Percentiles rank a stretch among this genome's conserved stretches.
Conservation (phyloP, 2,888 invertebrate genomes). For the Leptogaster cylindrica region DNA sequence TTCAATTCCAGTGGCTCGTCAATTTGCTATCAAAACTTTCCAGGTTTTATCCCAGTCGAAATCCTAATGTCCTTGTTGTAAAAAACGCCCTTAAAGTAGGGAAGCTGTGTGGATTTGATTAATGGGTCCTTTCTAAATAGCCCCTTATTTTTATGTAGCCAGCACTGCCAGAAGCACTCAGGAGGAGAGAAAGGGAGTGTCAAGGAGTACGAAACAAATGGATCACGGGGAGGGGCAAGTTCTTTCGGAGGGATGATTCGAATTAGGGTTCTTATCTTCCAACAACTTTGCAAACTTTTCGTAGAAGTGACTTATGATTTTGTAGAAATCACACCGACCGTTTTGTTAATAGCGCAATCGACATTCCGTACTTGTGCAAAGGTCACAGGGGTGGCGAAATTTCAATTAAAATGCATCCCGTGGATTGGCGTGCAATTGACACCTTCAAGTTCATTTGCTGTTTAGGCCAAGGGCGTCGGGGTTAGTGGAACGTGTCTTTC, state of each 20-base stretch:
- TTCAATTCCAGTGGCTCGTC: slow-evolving; percentile 30
- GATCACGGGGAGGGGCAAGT: slow-evolving; percentile 5
- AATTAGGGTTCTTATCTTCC: too few relatives aligned
- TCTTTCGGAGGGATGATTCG: too few relatives aligned
- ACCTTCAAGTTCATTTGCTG: slow-evolving; percentile 30
- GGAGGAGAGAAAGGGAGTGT: neutral
- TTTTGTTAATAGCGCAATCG: neutral
- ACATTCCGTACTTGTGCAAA: slow-evolving; percentile 10
- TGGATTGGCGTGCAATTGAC: slow-evolving; percentile 10
- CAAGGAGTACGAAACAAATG: slow-evolving; percentile 10
- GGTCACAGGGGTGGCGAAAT: slow-evolving; percentile 3
- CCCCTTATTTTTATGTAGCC: slow-evolving; percentile 11
- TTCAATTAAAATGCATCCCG: slow-evolving; percentile 17
- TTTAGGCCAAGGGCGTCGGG: slow-evolving; percentile 26
- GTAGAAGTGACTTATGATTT: neutral
- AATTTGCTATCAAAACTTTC: slow-evolving; percentile 16
- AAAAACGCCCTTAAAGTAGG: slow-evolving; percentile 13
- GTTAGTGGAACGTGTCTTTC: slow-evolving; percentile 24
- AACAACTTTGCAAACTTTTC: too few relatives aligned
- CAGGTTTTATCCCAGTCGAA: neutral
- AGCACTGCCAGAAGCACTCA: neutral
- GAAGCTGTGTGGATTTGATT: slow-evolving; percentile 16
- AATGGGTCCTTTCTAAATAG: slow-evolving; percentile 21
- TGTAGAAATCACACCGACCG: slow-evolving; percentile 8
- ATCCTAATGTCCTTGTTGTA: neutral